Base-by-base conservation (phyloP, 1,140 invertebrate species). In the Pteromalus puparum region DNA sequence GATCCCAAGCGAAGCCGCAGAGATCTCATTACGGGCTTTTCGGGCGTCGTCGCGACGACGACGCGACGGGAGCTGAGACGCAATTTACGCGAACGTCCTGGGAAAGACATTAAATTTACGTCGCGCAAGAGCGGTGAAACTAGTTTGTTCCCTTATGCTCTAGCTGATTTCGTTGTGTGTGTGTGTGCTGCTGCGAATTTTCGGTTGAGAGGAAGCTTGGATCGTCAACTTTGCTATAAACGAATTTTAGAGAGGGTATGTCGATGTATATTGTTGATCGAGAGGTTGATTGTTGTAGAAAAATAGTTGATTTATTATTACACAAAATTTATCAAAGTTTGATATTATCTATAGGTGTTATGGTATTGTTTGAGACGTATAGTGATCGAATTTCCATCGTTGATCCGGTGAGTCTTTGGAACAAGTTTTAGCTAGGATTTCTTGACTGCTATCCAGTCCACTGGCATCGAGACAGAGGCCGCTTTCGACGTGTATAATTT, bases 391-490 rank as follows among this genome's bases (percentile, higher is more conserved):
- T 61, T 61, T n/a, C 53, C 53, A 61, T n/a, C 1, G 18, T 18
- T 61, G 53, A 18, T 15, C 53, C 1, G 53, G 53, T 6, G 3
- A n/a, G 18, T 61, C 6, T 34, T 34, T n/a, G 18, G 53, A 61
- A 61, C 53, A 61, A 61, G 53, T n/a, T 18, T n/a, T n/a, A 21
- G 82, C 84, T 67, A 77, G 68, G 61, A 91, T 78, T 74, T 91
- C 87, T 70, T 88, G 79, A 34, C 88, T 85, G 10, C 73, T 87
- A 28, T 74, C 83, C 18, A 91, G 67, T 21, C 84, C 84, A 70
- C 88, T 88, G 21, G 87, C 89, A 83, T 93, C 92, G 1, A 93
- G 84, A 76, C 92, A 93, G 30, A 92, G 84, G 2, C 89, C 90
- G 34, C 90, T 91, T 53, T 86, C 68, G 70, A 89, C 85, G 48